Conservation (phyloP, 2,797 vertebrate genomes). For the Heterohyrax brucei region DNA sequence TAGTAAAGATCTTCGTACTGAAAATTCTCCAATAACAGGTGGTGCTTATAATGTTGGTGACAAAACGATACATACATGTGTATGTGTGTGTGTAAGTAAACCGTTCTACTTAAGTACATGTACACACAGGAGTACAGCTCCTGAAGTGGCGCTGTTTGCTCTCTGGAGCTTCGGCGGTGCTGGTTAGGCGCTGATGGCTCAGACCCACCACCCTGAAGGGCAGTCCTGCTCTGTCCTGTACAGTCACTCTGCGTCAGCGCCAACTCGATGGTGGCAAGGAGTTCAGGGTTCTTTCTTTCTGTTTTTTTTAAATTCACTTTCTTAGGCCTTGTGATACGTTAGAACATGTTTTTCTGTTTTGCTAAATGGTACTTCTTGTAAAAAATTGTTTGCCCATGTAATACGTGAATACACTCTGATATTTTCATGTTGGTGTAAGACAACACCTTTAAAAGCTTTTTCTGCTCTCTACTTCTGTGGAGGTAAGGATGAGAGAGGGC, state of each 20-base stretch:
- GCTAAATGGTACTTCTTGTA: constrained; percentile 23
- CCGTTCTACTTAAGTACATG: too few relatives aligned
- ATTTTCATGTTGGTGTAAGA: background rate
- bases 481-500: background rate
- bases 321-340: background rate
- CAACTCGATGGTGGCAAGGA: too few relatives aligned
- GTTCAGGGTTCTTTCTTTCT: too few relatives aligned
- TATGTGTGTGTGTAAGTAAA: too few relatives aligned
- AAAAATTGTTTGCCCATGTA: constrained; percentile 38
- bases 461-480: background rate
- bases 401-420: background rate
- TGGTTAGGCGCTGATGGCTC: too few relatives aligned
- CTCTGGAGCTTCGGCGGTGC: too few relatives aligned
- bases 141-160: background rate
- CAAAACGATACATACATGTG: background rate
- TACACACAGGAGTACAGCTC: background rate
- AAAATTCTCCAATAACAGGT: background rate
- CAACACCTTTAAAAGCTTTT: background rate
- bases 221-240: too few relatives aligned
- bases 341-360: constrained; percentile 39
- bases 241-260: too few relatives aligned
- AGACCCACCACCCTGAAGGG: too few relatives aligned
- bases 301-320: background rate
- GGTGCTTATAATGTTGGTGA: background rate
- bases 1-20: background rate